Base-by-base conservation (phyloP, 2,797 vertebrate genomes). In the Synanceia verrucosa region DNA sequence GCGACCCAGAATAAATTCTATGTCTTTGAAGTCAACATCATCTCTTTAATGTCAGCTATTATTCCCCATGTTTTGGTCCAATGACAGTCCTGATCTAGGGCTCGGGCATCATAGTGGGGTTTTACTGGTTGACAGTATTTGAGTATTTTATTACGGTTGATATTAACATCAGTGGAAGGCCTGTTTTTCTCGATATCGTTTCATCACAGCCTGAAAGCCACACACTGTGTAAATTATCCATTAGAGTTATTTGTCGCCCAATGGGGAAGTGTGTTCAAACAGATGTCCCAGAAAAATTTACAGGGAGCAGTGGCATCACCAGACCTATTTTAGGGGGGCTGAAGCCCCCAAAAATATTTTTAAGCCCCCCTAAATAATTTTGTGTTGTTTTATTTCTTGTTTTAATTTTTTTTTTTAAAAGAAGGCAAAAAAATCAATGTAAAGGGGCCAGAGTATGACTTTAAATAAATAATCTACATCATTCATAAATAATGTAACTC, bases 261-360 rank as follows among this genome's bases (percentile, higher is more conserved):
- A 83, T 81, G 74, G 65, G 57, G 65, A 65, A 67, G 58, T 72
- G 60, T 72, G 69, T 78, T 87, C 78, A 84, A 80, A 83, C 78
- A 82, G 83, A 84, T 88, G 74, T 75, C 64, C 26, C 43, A 59
- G 70, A 81, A 79, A 70, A 76, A 10, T 56, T 73, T 55, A 39
- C 36, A 59, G 50, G 46, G 21, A 72, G 5, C 47, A 70, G n/a
- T n/a, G 29, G 44, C 59, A 33, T 66, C 52, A 59, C 14, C 31
- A 50, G 69, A n/a, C n/a, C n/a, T n/a, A n/a, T n/a, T n/a, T n/a
- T n/a, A n/a, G n/a, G n/a, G n/a, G n/a, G n/a, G n/a, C n/a, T n/a
- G n/a, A n/a, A n/a, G n/a, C n/a, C n/a, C n/a, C n/a, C n/a, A n/a
- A n/a, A n/a, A n/a, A n/a, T n/a, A n/a, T n/a, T n/a, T n/a, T n/a